Percentiles rank a stretch among this genome's conserved stretches.
These are phyloP conservation scores for Nerophis ophidion DNA, from an alignment of 2,113 vertebrate genomes.

Conservation along the genomic window DNA sequence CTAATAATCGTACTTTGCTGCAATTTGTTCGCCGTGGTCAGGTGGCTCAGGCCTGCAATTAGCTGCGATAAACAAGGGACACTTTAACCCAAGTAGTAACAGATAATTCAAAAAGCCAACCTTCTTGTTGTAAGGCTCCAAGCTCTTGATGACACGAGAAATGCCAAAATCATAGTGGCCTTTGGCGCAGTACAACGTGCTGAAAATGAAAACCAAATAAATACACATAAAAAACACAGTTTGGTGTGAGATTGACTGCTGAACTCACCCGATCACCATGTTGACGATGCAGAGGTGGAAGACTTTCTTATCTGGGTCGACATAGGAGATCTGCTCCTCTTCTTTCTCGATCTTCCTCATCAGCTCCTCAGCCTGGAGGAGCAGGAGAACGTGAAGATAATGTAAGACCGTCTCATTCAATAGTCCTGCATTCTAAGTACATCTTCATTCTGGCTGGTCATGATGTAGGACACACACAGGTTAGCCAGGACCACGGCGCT, in stretches of 20 bases:
- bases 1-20: too few species aligned
- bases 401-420: background rate
- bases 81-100: too few species aligned
- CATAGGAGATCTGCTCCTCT: conserved; percentile 88
- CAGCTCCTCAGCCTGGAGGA: conserved; percentile 81
- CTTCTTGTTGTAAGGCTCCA: conserved; percentile 95
- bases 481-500: conserved; percentile 93
- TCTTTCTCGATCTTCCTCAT: conserved; percentile 97
- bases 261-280: conserved; percentile 86
- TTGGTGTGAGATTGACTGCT: background rate
- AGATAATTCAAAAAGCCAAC: conserved; percentile 31
- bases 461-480: conserved; percentile 94
- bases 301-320: conserved; percentile 85
- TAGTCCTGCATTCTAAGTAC: conserved; percentile 36
- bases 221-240: background rate
- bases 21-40: too few species aligned
- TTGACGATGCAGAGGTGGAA: conserved; percentile 97
- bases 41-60: too few species aligned
- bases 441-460: conserved; percentile 94
- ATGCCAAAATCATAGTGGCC: conserved; percentile 97
- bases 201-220: conserved; percentile 32
- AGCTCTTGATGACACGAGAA: conserved; percentile 91
- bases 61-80: too few species aligned
- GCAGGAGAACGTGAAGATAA: background rate
- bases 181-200: conserved; percentile 92